Conservation (phyloP, 1,140 invertebrate species). For the Hylyphantes graminicola region DNA sequence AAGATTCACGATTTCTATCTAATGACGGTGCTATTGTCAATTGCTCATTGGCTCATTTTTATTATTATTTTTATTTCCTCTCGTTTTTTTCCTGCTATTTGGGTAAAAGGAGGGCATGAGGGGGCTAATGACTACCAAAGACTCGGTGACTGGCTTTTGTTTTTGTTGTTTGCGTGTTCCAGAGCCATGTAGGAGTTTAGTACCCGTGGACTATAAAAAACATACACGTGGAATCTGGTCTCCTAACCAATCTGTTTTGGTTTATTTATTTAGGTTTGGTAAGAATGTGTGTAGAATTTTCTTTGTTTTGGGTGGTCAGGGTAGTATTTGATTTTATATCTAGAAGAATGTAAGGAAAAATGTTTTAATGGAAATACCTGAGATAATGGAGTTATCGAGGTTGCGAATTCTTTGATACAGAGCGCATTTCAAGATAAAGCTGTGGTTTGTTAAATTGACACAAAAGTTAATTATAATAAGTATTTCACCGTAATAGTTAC, state of each 20-base stretch:
- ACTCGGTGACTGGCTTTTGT: conserved; percentile 53
- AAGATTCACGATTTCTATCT: conserved; percentile 54
- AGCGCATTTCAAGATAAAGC: too few species aligned
- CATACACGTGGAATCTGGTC: conserved; percentile 18
- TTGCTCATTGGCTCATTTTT: conserved; percentile 56
- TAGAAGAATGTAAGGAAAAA: background rate
- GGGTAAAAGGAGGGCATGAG: conserved; percentile 10
- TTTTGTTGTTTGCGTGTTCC: conserved; percentile 32
- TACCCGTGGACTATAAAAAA: conserved; percentile 6
- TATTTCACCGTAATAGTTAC: too few species aligned
- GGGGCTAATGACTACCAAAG: conserved; percentile 52
- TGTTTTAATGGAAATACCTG: conserved; percentile 18
- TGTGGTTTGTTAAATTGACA: too few species aligned
- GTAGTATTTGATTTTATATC: conserved; percentile 25
- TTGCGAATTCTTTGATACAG: too few species aligned
- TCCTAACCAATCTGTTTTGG: background rate
- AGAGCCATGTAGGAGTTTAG: conserved; percentile 12
- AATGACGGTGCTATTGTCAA: conserved; percentile 57
- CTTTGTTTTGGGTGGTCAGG: conserved; percentile 6
- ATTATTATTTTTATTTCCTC: conserved; percentile 9
- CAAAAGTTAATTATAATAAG: too few species aligned
- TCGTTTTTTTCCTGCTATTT: conserved; percentile 38
- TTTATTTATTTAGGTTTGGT: too few species aligned
- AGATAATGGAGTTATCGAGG: background rate
- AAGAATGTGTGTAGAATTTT: too few species aligned